Base-by-base conservation (phyloP, 2,888 invertebrate species). In the Plagodis pulveraria region DNA sequence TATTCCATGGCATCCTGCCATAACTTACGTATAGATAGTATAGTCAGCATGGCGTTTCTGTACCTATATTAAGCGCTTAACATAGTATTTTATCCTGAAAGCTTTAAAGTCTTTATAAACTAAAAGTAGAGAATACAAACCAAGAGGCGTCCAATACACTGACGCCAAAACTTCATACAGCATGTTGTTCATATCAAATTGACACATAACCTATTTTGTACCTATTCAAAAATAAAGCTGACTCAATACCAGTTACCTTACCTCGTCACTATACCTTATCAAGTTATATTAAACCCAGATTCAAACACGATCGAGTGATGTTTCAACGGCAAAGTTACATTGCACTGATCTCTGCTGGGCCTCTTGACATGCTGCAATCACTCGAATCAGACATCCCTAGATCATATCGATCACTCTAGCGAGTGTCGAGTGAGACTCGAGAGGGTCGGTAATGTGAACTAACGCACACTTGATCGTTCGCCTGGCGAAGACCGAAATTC, bases 391-490 rank as follows among this genome's bases (percentile, higher is more conserved):
- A 81, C 78, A 84, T 86, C 85, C 88, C 83, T 77, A 86, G 81
- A 81, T 79, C 77, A 78, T 83, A 83, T 79, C 82, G 84, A 85
- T 78, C 80, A 81, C 81, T 84, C 80, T 78, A 81, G 76, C 79
- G 77, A 84, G 83, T 82, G 84, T 86, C 83, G 78, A 84, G 82
- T 77, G 80, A 81, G 80, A 78, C 76, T 84, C 76, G 77, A 88
- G 87, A 73, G 84, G 74, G 56, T 73, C 74, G 77, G 86, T 86
- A 85, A 87, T 86, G 84, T 80, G 87, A 87, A 84, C 87, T 83
- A 83, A 83, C 84, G 84, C 80, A 80, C 80, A 82, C 88, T 88
- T 84, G 87, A 85, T 85, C 83, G 82, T 78, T 74, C 81, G 77
- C 75, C 73, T 67, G 76, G 70, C 77, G 84, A 80, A 83, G 79